Evolutionary conservation across 53 echinoderm and acorn worm species (phyloP), one percentile per base, ranked within the genome.

Genomic region (Crossaster papposus): DNA sequence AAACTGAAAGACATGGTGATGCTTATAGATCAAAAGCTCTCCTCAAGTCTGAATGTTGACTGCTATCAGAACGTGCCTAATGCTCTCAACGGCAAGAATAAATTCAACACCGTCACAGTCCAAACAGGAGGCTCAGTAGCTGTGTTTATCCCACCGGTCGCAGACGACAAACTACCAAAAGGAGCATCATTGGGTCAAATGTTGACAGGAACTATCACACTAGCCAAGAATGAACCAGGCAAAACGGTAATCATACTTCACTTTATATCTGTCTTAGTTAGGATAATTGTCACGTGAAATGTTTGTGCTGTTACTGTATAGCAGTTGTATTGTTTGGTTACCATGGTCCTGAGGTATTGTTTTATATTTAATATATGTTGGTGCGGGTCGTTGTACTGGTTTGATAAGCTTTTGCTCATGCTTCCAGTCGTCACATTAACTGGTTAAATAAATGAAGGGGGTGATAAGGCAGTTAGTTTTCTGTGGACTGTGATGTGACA

Each of bases 181-280:
- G 99, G 99, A 3, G 99, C 95, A 4, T 91, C 94, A 31, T 75
- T 99, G 79, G 99, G 99, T 22, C 99, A 99, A 79, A 96, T 96
- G 74, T 73, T 99, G 37, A 99, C 99, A 1, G 99, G 99, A 26
- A 96, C 95, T 6, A 92, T 95, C 70, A 96, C 99, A 0, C 91
- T 95, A 14, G 96, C 95, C 82, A 99, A 99, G 90, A 86, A 86
- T 53, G 96, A 96, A 51, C 90, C 92, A 0, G 99, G 94, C 12
- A 99, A 99, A 71, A 95, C 93, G 93, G 99, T 96, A 92, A 80
- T n/a, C n/a, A n/a, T n/a, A n/a, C n/a, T n/a, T n/a, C n/a, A n/a
- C n/a, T n/a, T n/a, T n/a, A n/a, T n/a, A n/a, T n/a, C n/a, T n/a
- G n/a, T n/a, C n/a, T n/a, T n/a, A n/a, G n/a, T n/a, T n/a, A n/a